Evolutionary conservation across 2,113 vertebrate genomes (phyloP).

Genomic region (Neolamprologus cancellatus): DNA sequence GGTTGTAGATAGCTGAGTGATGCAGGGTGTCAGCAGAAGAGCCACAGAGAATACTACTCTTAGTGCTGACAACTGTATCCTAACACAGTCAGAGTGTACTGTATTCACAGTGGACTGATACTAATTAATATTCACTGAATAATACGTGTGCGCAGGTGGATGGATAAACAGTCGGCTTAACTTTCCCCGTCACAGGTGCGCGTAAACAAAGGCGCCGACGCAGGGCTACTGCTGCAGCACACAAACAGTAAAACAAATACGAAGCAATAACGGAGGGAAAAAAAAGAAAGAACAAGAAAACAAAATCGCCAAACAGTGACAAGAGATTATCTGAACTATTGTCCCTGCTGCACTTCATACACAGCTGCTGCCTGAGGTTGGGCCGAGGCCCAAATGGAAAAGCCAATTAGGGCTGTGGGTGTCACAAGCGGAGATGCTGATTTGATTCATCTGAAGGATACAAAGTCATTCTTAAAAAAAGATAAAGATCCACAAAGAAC

Average conservation of each 20-base stretch:
- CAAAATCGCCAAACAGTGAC: neutral
- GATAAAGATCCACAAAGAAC: neutral
- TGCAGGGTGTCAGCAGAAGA: constrained; percentile 36
- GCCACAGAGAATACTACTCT: constrained; percentile 60
- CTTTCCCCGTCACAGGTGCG: constrained; percentile 32
- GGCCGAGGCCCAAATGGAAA: constrained; percentile 41
- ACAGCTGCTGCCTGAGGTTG: constrained; percentile 3
- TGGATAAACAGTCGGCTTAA: constrained; percentile 33
- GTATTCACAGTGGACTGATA: constrained; percentile 49
- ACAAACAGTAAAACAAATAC: neutral
- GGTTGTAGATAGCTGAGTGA: constrained; percentile 25
- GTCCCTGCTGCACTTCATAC: neutral
- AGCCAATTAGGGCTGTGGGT: constrained; percentile 58
- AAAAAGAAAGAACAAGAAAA: neutral
- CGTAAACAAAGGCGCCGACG: constrained; percentile 24
- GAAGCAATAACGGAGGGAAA: neutral
- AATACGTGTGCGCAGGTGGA: constrained; percentile 52
- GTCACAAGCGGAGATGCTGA: constrained; percentile 57
- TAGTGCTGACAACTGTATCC: constrained; percentile 74
- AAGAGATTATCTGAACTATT: neutral
- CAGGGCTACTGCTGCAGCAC: neutral
- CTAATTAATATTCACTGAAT: constrained; percentile 73
- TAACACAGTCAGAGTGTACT: constrained; percentile 63
- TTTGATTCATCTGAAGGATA: neutral
- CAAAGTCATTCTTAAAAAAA: neutral